These are phyloP conservation scores for Aelia acuminata DNA, from an alignment of 2,888 invertebrate species.

Conservation along the genomic window DNA sequence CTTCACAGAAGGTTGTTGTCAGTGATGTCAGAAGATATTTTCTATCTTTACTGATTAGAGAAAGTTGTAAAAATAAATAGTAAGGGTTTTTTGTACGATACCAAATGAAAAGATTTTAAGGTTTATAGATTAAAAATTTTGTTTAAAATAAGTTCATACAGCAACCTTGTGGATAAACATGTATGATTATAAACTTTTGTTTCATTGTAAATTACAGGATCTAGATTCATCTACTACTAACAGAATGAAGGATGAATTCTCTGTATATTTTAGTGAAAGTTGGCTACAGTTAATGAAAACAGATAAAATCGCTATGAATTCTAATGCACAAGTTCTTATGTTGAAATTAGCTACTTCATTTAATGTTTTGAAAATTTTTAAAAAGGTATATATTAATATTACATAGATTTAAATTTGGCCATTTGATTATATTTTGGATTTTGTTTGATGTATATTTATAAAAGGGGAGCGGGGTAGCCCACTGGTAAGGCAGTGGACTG, in stretches of 20 bases:
- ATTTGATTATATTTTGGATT: background rate
- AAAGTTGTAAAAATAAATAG: too few relatives aligned
- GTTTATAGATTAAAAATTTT: too few relatives aligned
- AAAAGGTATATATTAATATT: slow-evolving; percentile 6
- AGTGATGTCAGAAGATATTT: too few relatives aligned
- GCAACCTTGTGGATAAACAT: too few relatives aligned
- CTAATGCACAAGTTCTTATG: slow-evolving; percentile 5
- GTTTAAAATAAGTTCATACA: too few relatives aligned
- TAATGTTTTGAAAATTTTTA: background rate
- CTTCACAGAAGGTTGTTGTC: too few relatives aligned
- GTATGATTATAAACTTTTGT: background rate
- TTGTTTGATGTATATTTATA: background rate
- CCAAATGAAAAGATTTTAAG: too few relatives aligned
- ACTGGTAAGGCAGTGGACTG: too few relatives aligned
- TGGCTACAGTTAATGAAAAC: slow-evolving; percentile 13
- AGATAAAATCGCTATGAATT: background rate
- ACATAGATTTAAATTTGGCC: background rate
- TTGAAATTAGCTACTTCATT: slow-evolving; percentile 15
- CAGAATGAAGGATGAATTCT: slow-evolving; percentile 1
- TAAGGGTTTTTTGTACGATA: too few relatives aligned
- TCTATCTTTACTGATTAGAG: too few relatives aligned
- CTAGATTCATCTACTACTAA: background rate
- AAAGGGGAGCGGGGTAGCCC: too few relatives aligned
- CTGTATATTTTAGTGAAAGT: slow-evolving; percentile 9
- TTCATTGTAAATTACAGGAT: background rate